Percentiles rank a stretch among this genome's conserved stretches.
These are phyloP conservation scores for Acrossocheilus wenchowensis DNA, from an alignment of 2,797 vertebrate species.

Conservation along the genomic window DNA sequence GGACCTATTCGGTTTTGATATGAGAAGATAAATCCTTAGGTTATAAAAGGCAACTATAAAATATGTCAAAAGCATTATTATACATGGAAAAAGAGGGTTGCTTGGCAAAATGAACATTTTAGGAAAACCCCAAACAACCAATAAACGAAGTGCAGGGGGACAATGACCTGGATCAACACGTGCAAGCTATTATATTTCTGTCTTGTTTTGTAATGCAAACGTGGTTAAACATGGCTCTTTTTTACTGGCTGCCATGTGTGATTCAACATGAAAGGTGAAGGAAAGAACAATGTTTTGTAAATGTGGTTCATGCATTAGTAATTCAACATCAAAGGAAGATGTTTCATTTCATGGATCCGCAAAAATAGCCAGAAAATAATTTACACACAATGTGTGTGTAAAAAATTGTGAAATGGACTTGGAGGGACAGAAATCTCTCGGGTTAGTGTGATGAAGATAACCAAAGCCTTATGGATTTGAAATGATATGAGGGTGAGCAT, in stretches of 20 bases:
- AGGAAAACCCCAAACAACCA: conserved; percentile 13
- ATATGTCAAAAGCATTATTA: conserved; percentile 73
- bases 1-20: conserved; percentile 76
- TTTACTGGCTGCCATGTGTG: not conserved
- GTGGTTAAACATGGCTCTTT: not conserved
- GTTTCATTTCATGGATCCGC: not conserved
- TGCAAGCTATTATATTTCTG: conserved; percentile 7
- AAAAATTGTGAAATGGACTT: not conserved
- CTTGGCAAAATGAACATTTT: conserved; percentile 62
- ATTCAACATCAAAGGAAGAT: not conserved
- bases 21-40: conserved; percentile 74
- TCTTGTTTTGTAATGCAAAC: conserved; percentile 11
- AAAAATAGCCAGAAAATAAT: not conserved
- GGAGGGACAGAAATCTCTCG: not conserved
- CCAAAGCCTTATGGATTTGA: not conserved
- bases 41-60: conserved; percentile 75
- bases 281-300: conserved; percentile 8
- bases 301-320: conserved; percentile 9
- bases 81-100: conserved; percentile 72
- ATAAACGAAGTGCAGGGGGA: conserved; percentile 25
- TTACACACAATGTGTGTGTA: not conserved
- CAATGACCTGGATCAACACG: conserved; percentile 27
- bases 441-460: not conserved
- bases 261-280: not conserved
- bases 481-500: not conserved